Conservation (phyloP, 2,113 vertebrate genomes). For the Oenanthe melanoleuca region DNA sequence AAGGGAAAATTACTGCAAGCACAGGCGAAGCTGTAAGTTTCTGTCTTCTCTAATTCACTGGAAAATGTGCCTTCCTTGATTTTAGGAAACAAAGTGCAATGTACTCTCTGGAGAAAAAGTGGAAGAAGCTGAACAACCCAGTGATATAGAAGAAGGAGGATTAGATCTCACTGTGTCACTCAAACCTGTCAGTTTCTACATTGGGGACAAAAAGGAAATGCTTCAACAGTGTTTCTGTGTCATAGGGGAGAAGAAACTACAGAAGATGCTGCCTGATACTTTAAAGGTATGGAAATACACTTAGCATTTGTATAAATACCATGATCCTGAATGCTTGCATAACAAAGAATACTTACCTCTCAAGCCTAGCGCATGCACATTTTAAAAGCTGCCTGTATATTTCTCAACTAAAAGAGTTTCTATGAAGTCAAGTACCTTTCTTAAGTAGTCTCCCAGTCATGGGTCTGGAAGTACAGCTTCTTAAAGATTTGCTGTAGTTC, state of each 20-base stretch:
- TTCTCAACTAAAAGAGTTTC: not conserved
- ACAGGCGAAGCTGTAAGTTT: not conserved
- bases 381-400: not conserved
- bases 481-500: not conserved
- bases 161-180: constrained; percentile 88
- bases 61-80: not conserved
- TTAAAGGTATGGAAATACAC: constrained; percentile 82
- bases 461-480: not conserved
- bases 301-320: not conserved
- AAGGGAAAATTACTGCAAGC: not conserved
- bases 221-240: constrained; percentile 92
- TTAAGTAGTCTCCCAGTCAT: not conserved
- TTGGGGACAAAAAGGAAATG: constrained; percentile 88
- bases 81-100: constrained; percentile 81
- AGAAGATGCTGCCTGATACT: constrained; percentile 93
- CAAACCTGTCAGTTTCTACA: constrained; percentile 90
- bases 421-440: not conserved
- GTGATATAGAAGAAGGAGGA: constrained; percentile 95
- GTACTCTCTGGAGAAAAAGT: constrained; percentile 69
- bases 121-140: constrained; percentile 81
- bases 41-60: not conserved
- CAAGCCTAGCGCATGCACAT: not conserved
- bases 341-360: not conserved
- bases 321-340: not conserved
- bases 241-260: constrained; percentile 90